Base-by-base conservation (phyloP, 1,140 invertebrate genomes). In the Mycetomoellerius zeteki region DNA sequence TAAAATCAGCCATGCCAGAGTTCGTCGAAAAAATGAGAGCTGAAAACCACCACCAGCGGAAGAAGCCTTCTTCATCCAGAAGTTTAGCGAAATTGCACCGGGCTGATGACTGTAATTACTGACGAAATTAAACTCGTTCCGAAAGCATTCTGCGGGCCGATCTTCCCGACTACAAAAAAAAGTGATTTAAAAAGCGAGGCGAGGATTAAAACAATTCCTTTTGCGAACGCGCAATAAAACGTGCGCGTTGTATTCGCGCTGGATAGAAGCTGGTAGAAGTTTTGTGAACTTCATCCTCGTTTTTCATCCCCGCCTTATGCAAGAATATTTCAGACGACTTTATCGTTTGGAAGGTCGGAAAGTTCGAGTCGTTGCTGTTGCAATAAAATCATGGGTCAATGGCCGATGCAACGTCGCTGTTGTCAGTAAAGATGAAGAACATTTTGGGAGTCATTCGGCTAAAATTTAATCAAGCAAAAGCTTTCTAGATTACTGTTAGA, bases 81-180 rank as follows among this genome's bases (percentile, higher is more conserved):
- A 75, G 30, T 86, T 75, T 86, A 76, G 64, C 19, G 60, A 78
- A 56, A 30, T 56, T 62, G 65, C 81, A 60, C 77, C 87, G 88
- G 37, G 33, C 2, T 37, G 75, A 92, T 92, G 84, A 90, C 92
- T 89, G 87, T 91, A 92, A 93, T 93, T 92, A 90, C 64, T 21
- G 85, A 85, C 75, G 67, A 88, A 86, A 88, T 91, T 88, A 91
- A 91, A 90, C 33, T 58, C 43, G 47, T 64, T 78, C n/a, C 33
- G 16, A 78, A 60, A 19, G 30, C 8, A 65, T 56, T 33, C 24
- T 37, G 24, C 19, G 12, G 30, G 43, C 37, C 58, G 30, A 24
- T 76, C 21, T 67, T 65, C n/a, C 4, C 16, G 54, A 12, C 43
- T 27, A 10, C 30, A 78, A 85, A 78, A 76, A 27, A 77, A 85